Evolutionary conservation across 2,888 invertebrate genomes (phyloP).

Genomic region (Dryocosmus kuriphilus): DNA sequence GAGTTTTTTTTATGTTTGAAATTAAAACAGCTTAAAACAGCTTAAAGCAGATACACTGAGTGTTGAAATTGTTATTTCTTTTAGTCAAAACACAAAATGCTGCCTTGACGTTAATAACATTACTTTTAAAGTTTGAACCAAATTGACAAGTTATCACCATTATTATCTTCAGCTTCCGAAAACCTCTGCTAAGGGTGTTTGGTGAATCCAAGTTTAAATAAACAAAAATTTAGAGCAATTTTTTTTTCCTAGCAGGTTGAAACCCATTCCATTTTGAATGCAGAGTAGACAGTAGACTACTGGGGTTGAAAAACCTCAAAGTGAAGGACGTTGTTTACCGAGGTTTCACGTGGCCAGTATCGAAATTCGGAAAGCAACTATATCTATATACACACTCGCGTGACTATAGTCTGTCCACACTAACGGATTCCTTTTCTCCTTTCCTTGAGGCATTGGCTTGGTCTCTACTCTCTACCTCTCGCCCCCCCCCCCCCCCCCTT

Average conservation of each 20-base stretch:
- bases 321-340: slow-evolving; percentile 50
- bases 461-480: neutral
- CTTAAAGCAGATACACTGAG: neutral
- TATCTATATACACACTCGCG: neutral
- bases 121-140: no score
- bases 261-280: slow-evolving; percentile 38
- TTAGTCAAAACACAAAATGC: neutral
- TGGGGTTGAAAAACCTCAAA: slow-evolving; percentile 38
- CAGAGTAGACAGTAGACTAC: slow-evolving; percentile 22
- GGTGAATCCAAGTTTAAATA: no score
- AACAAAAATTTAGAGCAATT: no score
- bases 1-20: neutral
- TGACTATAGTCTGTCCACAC: slow-evolving; percentile 15
- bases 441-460: slow-evolving; percentile 32
- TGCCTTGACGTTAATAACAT: no score
- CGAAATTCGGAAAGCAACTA: slow-evolving; percentile 39
- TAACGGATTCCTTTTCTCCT: slow-evolving; percentile 39
- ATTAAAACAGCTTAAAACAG: neutral
- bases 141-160: no score
- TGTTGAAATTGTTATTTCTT: neutral
- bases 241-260: slow-evolving; percentile 39
- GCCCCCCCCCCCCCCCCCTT: no score
- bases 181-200: no score
- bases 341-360: slow-evolving; percentile 47
- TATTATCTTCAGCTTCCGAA: no score